Conservation (phyloP, 2,888 invertebrate genomes). For the Plebejus anna region DNA sequence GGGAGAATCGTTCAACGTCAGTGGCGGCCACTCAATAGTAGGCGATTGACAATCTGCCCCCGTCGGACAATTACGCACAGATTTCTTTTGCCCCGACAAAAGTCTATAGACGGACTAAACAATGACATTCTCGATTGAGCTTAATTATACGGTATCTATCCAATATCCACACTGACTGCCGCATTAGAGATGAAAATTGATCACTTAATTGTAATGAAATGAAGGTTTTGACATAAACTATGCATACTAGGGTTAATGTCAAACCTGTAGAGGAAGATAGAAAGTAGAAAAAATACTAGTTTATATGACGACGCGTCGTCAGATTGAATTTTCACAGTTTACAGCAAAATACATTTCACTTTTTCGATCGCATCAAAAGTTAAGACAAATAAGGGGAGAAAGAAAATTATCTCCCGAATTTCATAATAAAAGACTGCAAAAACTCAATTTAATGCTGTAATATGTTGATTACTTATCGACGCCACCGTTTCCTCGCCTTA, state of each 20-base stretch:
- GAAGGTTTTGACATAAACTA: no score
- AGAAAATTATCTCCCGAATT: background rate
- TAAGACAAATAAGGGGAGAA: background rate
- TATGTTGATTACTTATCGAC: constrained; percentile 58
- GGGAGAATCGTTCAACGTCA: constrained; percentile 15
- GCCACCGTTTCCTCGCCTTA: constrained; percentile 66
- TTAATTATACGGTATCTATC: background rate
- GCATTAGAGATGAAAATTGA: no score
- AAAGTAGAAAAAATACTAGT: no score
- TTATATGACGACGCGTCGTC: background rate
- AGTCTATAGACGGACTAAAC: background rate
- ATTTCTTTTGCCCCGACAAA: constrained; percentile 2
- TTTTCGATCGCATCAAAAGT: background rate
- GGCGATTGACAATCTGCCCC: constrained; percentile 10
- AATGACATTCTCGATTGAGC: background rate
- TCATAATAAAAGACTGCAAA: background rate
- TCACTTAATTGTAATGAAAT: no score
- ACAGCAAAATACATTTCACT: background rate
- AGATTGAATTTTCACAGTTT: background rate
- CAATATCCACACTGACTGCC: no score
- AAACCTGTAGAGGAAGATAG: background rate
- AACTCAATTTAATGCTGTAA: constrained; percentile 51
- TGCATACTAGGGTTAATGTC: background rate
- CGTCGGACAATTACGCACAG: constrained; percentile 9
- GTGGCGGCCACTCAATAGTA: constrained; percentile 8